Conservation (phyloP, 2,113 vertebrate genomes). For the Colaptes auratus region DNA sequence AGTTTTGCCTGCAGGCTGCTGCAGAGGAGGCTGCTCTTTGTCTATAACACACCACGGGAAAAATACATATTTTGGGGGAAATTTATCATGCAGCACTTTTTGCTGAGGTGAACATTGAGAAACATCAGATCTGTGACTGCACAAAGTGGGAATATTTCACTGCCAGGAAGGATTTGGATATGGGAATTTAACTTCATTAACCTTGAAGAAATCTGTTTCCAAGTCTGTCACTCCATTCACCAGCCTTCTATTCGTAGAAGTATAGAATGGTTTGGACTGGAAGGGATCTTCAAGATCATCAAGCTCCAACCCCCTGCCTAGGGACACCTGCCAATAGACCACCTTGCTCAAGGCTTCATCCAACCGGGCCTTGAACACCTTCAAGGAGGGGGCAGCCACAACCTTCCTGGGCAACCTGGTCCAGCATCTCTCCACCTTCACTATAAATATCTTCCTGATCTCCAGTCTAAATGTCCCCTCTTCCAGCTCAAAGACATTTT, state of each 20-base stretch:
- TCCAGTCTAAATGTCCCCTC: too few species aligned
- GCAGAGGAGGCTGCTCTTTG: neutral
- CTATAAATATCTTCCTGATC: too few species aligned
- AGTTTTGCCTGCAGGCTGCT: slow-evolving; percentile 42
- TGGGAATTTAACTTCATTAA: slow-evolving; percentile 32
- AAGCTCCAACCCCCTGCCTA: too few species aligned
- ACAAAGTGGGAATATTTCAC: neutral
- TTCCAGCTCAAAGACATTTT: too few species aligned
- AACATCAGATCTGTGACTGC: neutral
- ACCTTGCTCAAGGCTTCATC: too few species aligned
- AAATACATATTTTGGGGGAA: neutral
- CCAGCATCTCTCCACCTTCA: too few species aligned
- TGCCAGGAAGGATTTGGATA: neutral
- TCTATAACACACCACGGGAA: neutral
- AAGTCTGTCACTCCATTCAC: neutral
- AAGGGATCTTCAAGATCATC: too few species aligned
- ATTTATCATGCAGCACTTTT: neutral
- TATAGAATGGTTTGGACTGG: too few species aligned
- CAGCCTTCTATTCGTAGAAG: neutral
- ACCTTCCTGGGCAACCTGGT: too few species aligned
- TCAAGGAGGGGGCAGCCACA: too few species aligned
- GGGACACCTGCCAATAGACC: too few species aligned
- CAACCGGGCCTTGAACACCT: too few species aligned
- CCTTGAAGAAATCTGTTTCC: slow-evolving; percentile 12
- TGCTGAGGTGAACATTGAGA: slow-evolving; percentile 7